Percentiles rank a stretch among this genome's conserved stretches.
These are phyloP conservation scores for Gymnopithys bicolor DNA, from an alignment of 2,797 vertebrate species.

Conservation along the genomic window DNA sequence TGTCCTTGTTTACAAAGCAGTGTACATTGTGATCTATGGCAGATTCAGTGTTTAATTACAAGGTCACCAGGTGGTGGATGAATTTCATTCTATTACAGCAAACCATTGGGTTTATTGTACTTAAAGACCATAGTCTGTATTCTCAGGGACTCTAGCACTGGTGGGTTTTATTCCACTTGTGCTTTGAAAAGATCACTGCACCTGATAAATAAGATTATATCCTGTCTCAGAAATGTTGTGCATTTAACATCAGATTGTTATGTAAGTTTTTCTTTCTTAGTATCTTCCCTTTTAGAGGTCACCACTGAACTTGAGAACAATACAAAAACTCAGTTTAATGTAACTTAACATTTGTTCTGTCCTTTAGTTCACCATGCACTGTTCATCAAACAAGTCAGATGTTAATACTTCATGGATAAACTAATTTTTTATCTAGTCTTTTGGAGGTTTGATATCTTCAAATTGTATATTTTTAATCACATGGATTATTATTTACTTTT, in stretches of 20 bases:
- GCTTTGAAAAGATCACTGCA: background rate
- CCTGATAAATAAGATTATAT: background rate
- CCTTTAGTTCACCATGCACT: conserved; percentile 32
- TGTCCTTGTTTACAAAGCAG: background rate
- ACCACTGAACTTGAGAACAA: background rate
- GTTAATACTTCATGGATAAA: background rate
- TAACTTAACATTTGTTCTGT: conserved; percentile 24
- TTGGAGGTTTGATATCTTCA: background rate
- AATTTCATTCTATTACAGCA: background rate
- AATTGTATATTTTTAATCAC: background rate
- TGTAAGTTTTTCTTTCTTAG: background rate
- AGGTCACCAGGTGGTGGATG: background rate
- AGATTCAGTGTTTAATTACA: background rate
- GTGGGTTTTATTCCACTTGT: background rate
- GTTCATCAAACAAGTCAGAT: conserved; percentile 11
- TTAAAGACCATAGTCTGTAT: background rate
- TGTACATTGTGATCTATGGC: background rate
- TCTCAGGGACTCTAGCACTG: background rate
- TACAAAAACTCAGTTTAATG: background rate
- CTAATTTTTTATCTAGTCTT: background rate
- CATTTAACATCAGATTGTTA: background rate
- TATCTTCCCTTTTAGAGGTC: background rate
- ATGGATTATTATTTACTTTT: background rate
- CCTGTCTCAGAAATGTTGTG: background rate
- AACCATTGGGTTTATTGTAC: background rate